These are phyloP conservation scores for Drosophila trapezifrons DNA, from an alignment of 1,140 invertebrate genomes.

Conservation along the genomic window DNA sequence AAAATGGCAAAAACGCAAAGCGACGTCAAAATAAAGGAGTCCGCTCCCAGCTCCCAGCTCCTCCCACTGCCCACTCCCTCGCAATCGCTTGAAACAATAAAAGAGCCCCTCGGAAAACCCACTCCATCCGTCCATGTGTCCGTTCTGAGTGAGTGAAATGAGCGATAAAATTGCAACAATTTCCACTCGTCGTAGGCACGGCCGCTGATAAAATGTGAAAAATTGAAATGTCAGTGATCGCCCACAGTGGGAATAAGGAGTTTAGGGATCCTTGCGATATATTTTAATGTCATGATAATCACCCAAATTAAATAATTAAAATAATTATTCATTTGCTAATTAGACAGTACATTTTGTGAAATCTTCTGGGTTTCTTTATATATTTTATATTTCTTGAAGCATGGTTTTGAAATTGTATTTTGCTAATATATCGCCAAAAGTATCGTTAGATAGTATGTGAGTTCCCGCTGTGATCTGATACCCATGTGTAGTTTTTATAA, in stretches of 20 bases:
- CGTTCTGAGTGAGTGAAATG: slow-evolving; percentile 70
- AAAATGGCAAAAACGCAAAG: slow-evolving; percentile 79
- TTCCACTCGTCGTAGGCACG: slow-evolving; percentile 56
- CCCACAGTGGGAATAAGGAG: not conserved
- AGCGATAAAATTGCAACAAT: slow-evolving; percentile 82
- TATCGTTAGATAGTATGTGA: too few species aligned
- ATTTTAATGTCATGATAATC: not conserved
- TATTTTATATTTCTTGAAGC: too few species aligned
- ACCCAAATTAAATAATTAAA: not conserved
- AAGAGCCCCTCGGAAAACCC: slow-evolving; percentile 19
- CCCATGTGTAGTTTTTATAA: too few species aligned
- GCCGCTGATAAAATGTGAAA: slow-evolving; percentile 67
- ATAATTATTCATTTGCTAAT: not conserved
- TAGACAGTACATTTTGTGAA: too few species aligned
- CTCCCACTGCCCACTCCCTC: too few species aligned
- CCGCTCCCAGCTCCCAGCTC: not conserved
- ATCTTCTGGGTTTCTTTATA: too few species aligned
- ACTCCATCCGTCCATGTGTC: not conserved
- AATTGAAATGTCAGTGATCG: slow-evolving; percentile 69
- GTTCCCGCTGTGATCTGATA: too few species aligned
- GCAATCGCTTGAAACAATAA: slow-evolving; percentile 46
- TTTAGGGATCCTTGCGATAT: not conserved
- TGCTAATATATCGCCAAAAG: too few species aligned
- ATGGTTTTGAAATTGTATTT: too few species aligned
- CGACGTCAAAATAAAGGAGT: slow-evolving; percentile 68